phyloP scores from a whole-genome alignment of 2,888 invertebrate species.

The Ophonus ardosiacus region DNA sequence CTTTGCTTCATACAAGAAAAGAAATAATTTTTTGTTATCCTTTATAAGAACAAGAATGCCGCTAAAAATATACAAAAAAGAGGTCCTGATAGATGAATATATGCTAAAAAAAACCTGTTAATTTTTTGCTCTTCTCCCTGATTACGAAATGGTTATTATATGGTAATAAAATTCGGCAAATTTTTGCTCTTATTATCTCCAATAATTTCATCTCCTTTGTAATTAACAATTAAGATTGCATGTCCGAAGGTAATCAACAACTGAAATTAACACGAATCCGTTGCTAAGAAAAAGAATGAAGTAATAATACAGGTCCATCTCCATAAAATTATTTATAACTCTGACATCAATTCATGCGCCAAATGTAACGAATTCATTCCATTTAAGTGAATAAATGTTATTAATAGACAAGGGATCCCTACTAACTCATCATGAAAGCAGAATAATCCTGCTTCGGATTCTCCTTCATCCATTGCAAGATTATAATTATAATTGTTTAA shows the following conservation, averaged over 20 bases:
- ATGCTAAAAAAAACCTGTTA: no score
- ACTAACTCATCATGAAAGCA: constrained; percentile 7
- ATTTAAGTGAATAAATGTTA: constrained; percentile 41
- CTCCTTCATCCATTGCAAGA: neutral
- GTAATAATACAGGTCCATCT: neutral
- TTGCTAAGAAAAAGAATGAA: constrained; percentile 9
- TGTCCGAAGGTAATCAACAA: neutral
- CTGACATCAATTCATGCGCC: constrained; percentile 18
- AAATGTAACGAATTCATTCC: constrained; percentile 32
- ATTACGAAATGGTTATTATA: no score
- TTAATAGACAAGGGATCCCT: constrained; percentile 10
- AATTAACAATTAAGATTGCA: constrained; percentile 1
- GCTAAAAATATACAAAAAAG: no score
- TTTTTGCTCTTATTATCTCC: no score
- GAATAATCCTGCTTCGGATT: neutral
- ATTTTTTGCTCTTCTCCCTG: no score
- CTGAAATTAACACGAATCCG: neutral
- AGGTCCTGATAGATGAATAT: no score
- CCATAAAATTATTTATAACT: constrained; percentile 24
- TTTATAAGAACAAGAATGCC: no score
- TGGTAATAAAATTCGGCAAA: no score
- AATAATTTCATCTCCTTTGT: neutral
- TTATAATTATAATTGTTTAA: neutral
- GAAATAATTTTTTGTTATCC: no score
- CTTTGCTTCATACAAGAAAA: no score